Evolutionary conservation across 2,797 vertebrate species (phyloP), one percentile per base, ranked within the genome.

Genomic region (Sylvia borin): DNA sequence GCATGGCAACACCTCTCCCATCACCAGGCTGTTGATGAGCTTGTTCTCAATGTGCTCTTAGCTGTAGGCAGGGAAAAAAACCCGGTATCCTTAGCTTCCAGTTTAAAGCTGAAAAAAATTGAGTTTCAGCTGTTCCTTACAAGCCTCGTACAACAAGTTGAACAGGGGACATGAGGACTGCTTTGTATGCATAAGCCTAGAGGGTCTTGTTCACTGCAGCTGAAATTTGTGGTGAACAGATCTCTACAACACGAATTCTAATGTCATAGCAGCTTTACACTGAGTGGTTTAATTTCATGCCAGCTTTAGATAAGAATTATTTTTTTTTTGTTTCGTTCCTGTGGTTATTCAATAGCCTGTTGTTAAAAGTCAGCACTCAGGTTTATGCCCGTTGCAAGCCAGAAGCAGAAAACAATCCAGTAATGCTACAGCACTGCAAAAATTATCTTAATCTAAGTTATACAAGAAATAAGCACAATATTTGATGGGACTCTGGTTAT

Each of bases 281-380:
- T 64, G 77, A 94, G 55, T 60, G 38, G 45, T 89, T 92, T 94
- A 75, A 96, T 97, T 97, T 96, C 92, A 91, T 88, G 80, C 89
- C 75, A 93, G 91, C 85, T 95, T 97, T 94, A 90, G 85, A 81
- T 50, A 71, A 74, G 53, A 8, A 3, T 15, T 67, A 8, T 36
- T 36, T 36, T 64, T 64, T 60, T 57, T 38, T 92, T 71, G 55
- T 91, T 93, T 92, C 12, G 0, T 79, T 87, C 67, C 78, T 34
- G n/a, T 51, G 84, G 65, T 77, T 76, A 38, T 85, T 95, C 65
- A 58, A 36, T 70, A 85, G 57, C 11, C 65, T 87, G 26, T 88
- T 93, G 76, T 91, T 90, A 62, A 53, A 91, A 95, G n/a, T 64
- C 75, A 91, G 73, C 36, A 19, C 21, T 89, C 45, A 29, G 64